phyloP scores from a whole-genome alignment of 1,140 invertebrate genomes.

The Matsumurasca onukii region DNA sequence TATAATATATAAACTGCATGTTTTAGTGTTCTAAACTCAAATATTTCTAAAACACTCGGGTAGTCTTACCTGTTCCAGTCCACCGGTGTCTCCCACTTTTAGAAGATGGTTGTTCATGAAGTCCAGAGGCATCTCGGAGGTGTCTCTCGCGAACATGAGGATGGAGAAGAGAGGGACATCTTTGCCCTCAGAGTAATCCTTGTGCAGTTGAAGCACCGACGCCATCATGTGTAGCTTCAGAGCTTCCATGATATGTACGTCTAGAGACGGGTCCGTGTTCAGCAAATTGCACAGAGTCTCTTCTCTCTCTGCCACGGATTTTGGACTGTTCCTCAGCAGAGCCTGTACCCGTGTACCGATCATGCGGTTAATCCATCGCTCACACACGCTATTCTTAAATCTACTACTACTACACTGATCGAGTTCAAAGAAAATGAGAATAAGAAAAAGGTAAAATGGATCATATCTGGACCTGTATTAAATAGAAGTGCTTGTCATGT shows the following conservation, averaged over 20 bases:
- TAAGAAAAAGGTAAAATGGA: too few relatives aligned
- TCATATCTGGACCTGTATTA: too few relatives aligned
- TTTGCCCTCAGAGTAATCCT: constrained; percentile 38
- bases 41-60: too few relatives aligned
- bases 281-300: constrained; percentile 46
- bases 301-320: constrained; percentile 41
- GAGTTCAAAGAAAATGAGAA: too few relatives aligned
- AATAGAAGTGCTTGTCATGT: too few relatives aligned
- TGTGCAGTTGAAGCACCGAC: constrained; percentile 47
- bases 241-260: constrained; percentile 53
- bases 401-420: too few relatives aligned
- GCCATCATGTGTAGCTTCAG: constrained; percentile 55
- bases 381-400: too few relatives aligned
- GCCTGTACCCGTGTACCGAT: constrained; percentile 2
- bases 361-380: too few relatives aligned
- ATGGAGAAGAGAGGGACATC: constrained; percentile 53
- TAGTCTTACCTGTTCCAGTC: constrained; percentile 51
- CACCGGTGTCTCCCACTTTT: constrained; percentile 49
- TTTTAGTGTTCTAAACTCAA: too few relatives aligned
- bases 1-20: too few relatives aligned
- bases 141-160: constrained; percentile 53
- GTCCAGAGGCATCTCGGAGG: constrained; percentile 48
- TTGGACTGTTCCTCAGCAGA: not conserved
- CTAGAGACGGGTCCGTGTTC: constrained; percentile 49
- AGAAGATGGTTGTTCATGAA: constrained; percentile 54